Evolutionary conservation across 1,140 invertebrate genomes (phyloP), one percentile per base, ranked within the genome.

Genomic region (Cephus cinctus): DNA sequence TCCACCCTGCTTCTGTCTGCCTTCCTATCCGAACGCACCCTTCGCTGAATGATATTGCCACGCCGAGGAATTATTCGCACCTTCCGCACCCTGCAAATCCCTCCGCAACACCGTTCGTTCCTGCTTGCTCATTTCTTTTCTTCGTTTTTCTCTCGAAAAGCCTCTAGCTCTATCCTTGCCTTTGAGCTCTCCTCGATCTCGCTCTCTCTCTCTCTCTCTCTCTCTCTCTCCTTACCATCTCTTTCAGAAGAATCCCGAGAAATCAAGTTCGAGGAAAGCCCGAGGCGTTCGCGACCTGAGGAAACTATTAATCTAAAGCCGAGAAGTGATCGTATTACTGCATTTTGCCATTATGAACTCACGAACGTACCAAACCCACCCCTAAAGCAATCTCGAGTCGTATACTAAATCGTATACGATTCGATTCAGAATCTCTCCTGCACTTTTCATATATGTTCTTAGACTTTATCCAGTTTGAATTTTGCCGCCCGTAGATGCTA

Each of bases 341-440:
- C 66, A 66, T 62, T 66, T 69, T 63, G 57, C 61, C 60, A 67
- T 69, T 69, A 69, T 61, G 60, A 67, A 67, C 62, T 67, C 43
- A 30, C 27, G 9, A 9, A 4, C 27, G 3, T 9, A 30, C 27
- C 27, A 30, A 30, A 4, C 25, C 34, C 34, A 38, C 35, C 35
- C 35, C 16, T 15, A 18, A 38, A 38, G 11, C 35, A 30, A 30
- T 30, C 27, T 4, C n/a, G n/a, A n/a, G n/a, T n/a, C n/a, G n/a
- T n/a, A n/a, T n/a, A n/a, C 14, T 30, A 30, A 12, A n/a, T n/a
- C n/a, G n/a, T n/a, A n/a, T n/a, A n/a, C n/a, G n/a, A n/a, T n/a
- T n/a, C n/a, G n/a, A n/a, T n/a, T n/a, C n/a, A n/a, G n/a, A n/a
- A n/a, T n/a, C n/a, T n/a, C n/a, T n/a, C n/a, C n/a, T n/a, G n/a